These are phyloP conservation scores for Sialis lutaria DNA, from an alignment of 2,888 invertebrate genomes.

Conservation along the genomic window DNA sequence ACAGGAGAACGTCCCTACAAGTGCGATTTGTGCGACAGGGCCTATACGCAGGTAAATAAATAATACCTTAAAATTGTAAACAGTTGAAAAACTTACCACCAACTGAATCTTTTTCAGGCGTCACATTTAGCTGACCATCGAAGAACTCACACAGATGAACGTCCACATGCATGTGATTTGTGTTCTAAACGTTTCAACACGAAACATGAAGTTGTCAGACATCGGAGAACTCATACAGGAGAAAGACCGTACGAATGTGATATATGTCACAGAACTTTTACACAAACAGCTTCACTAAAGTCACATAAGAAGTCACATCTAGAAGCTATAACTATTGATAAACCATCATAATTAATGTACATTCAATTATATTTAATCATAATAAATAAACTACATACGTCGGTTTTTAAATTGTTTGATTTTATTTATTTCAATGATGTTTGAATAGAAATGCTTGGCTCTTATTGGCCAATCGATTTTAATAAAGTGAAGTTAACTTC, in stretches of 20 bases:
- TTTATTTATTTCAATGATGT: too few species aligned
- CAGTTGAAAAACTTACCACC: too few species aligned
- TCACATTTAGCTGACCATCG: not conserved
- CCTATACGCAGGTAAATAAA: not conserved
- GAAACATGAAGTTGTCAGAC: not conserved
- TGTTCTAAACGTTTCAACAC: not conserved
- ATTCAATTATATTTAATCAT: too few species aligned
- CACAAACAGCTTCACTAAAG: not conserved
- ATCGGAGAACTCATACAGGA: not conserved
- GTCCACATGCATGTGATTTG: not conserved
- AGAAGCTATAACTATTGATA: too few species aligned
- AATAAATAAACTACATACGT: too few species aligned
- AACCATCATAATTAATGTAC: too few species aligned
- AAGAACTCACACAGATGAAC: not conserved
- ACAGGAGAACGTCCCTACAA: not conserved
- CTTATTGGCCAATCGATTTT: too few species aligned
- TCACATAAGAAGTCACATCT: not conserved
- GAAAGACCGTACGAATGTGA: not conserved
- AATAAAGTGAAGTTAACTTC: too few species aligned
- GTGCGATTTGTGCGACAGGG: not conserved
- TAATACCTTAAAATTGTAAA: too few species aligned
- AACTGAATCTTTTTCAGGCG: too few species aligned
- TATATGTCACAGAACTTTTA: not conserved
- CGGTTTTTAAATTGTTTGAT: too few species aligned
- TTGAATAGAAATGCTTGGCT: too few species aligned